phyloP scores from a whole-genome alignment of 1,140 invertebrate species.

The Drosophila triauraria region DNA sequence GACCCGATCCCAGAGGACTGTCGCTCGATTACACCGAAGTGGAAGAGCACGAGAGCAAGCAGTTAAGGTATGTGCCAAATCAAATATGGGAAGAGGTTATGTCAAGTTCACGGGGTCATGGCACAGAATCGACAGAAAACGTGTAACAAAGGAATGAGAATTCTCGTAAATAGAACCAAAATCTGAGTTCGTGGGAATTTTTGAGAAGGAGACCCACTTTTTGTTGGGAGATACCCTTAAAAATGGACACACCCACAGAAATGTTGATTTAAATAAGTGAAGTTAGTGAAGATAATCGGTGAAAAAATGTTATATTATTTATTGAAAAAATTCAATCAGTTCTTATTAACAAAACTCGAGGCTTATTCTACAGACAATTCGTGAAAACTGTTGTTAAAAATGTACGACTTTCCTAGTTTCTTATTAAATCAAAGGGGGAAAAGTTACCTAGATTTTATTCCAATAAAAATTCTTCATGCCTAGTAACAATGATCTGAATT shows the following conservation, averaged over 20 bases:
- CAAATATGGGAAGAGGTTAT: slow-evolving; percentile 58
- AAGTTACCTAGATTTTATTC: too few species aligned
- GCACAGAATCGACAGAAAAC: slow-evolving; percentile 5
- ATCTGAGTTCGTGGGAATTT: neutral
- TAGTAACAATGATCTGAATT: neutral
- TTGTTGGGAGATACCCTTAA: neutral
- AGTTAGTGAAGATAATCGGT: neutral
- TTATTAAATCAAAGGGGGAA: too few species aligned
- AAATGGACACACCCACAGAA: neutral
- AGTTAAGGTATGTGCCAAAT: slow-evolving; percentile 67
- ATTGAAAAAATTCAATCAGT: too few species aligned
- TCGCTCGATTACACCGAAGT: slow-evolving; percentile 27
- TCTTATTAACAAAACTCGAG: too few species aligned
- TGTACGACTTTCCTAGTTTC: too few species aligned
- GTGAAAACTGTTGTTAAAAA: too few species aligned
- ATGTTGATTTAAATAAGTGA: too few species aligned
- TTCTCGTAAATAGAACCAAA: slow-evolving; percentile 7
- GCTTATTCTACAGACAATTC: too few species aligned
- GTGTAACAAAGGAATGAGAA: slow-evolving; percentile 19
- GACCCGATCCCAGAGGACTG: slow-evolving; percentile 28
- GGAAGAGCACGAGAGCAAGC: slow-evolving; percentile 47
- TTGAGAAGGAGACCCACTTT: neutral
- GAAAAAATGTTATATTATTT: too few species aligned
- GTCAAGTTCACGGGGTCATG: slow-evolving; percentile 35
- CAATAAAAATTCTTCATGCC: neutral